Conservation (phyloP, 2,113 vertebrate genomes). For the Myrmophylax atrothorax region DNA sequence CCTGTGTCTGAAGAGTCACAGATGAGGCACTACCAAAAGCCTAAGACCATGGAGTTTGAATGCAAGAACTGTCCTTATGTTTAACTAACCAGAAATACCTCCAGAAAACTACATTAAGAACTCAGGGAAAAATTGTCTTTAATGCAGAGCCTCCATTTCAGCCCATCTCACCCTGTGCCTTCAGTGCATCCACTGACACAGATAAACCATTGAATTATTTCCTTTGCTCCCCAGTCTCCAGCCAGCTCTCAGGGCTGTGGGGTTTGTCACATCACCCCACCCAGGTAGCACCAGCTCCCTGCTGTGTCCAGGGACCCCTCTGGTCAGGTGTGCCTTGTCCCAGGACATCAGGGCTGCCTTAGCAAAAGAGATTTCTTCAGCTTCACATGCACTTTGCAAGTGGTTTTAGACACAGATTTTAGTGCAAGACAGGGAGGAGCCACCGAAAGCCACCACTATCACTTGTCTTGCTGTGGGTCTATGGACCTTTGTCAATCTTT, state of each 20-base stretch:
- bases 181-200: not conserved
- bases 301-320: not conserved
- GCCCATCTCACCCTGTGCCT: not conserved
- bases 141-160: not conserved
- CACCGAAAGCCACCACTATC: not conserved
- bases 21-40: not conserved
- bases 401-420: not conserved
- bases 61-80: not conserved
- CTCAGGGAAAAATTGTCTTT: not conserved
- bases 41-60: not conserved
- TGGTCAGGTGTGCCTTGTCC: not conserved
- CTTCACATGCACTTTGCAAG: not conserved
- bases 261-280: not conserved
- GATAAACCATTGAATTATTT: not conserved
- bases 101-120: not conserved
- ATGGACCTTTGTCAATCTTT: not conserved
- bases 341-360: not conserved
- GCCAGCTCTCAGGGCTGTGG: not conserved
- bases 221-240: not conserved
- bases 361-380: not conserved
- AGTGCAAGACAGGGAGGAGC: not conserved
- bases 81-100: not conserved
- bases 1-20: not conserved
- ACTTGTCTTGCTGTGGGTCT: not conserved
- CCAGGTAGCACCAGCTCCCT: not conserved